Percentiles rank a stretch among this genome's conserved stretches.
phyloP scores from a whole-genome alignment of 2,113 vertebrate species.

The Chaetodon trifascialis region DNA sequence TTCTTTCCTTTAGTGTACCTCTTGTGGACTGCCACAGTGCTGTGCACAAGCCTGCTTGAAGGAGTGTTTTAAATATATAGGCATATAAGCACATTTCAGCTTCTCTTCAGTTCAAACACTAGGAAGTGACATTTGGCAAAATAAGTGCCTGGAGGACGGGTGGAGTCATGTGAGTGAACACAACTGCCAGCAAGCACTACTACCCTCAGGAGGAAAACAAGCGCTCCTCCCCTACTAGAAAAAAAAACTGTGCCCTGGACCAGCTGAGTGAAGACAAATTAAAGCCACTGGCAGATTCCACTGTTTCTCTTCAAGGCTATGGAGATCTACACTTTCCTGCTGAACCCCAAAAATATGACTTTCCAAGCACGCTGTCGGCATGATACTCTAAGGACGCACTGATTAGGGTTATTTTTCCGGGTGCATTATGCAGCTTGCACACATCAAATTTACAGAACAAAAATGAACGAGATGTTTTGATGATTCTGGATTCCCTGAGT shows the following conservation, averaged over 20 bases:
- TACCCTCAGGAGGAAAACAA: constrained; percentile 2
- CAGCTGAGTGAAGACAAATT: constrained; percentile 2
- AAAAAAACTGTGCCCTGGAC: background rate
- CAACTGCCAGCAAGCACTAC: background rate
- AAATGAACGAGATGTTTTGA: background rate
- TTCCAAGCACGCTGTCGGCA: background rate
- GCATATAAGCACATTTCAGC: background rate
- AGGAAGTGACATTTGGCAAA: constrained; percentile 14
- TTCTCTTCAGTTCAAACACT: background rate
- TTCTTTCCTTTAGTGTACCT: background rate
- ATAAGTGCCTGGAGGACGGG: background rate
- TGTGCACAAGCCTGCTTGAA: background rate
- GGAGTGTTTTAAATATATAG: background rate
- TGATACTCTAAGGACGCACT: background rate
- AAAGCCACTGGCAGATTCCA: background rate
- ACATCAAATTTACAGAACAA: background rate
- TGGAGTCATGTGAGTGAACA: constrained; percentile 1
- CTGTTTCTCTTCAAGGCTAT: background rate
- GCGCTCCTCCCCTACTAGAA: background rate
- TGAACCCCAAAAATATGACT: background rate
- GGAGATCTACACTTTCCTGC: background rate
- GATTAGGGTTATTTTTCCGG: background rate
- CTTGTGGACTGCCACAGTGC: background rate
- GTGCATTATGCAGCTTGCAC: background rate
- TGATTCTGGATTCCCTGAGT: background rate